Conservation (phyloP, 1,140 invertebrate genomes). For the Drosophila sp. region DNA sequence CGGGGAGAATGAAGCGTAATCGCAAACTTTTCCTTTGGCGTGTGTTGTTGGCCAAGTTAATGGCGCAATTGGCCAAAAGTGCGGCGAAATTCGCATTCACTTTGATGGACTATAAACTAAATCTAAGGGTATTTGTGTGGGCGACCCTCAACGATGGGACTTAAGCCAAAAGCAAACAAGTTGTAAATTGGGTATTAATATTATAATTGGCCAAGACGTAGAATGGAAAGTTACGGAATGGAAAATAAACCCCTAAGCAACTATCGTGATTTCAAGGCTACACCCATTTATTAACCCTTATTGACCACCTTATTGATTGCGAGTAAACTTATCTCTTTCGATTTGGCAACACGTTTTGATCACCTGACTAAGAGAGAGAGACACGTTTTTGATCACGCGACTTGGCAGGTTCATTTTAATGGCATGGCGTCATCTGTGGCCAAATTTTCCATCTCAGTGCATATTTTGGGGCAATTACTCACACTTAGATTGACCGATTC, state of each 20-base stretch:
- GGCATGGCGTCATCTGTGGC: conserved; percentile 31
- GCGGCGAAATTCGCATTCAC: conserved; percentile 59
- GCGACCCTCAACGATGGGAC: conserved; percentile 29
- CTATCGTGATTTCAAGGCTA: neutral
- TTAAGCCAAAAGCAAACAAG: conserved; percentile 61
- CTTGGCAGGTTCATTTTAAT: conserved; percentile 17
- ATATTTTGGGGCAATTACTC: conserved; percentile 36
- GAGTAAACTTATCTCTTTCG: neutral
- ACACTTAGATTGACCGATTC: conserved; percentile 22
- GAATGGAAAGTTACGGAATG: conserved; percentile 1
- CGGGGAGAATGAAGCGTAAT: conserved; percentile 17
- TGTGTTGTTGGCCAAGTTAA: conserved; percentile 8
- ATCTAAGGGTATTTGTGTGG: conserved; percentile 28
- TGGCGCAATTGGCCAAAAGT: conserved; percentile 67
- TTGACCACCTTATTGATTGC: neutral
- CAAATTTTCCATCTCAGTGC: conserved; percentile 15
- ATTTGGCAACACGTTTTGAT: neutral
- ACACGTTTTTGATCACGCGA: conserved; percentile 1
- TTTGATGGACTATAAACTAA: conserved; percentile 37
- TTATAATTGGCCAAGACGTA: conserved; percentile 11
- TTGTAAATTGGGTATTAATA: conserved; percentile 39
- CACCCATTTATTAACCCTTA: neutral
- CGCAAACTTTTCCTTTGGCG: conserved; percentile 29
- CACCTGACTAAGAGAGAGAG: neutral
- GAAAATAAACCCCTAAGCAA: neutral